Conservation (phyloP, 1,140 invertebrate species). For the Scaptodrosophila lebanonensis region DNA sequence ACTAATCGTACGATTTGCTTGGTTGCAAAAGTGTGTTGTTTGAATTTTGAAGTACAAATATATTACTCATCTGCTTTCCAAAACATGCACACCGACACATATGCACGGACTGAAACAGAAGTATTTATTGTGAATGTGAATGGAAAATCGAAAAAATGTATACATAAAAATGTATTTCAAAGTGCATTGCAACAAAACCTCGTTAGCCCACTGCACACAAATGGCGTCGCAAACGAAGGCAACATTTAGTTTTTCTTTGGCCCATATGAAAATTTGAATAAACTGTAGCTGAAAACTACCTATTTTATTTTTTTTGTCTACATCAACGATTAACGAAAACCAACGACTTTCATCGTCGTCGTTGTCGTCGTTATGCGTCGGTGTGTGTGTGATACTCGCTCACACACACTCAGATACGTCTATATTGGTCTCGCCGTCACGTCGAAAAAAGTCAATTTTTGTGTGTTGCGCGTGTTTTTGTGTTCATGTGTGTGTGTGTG, state of each 20-base stretch:
- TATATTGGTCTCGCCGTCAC: conserved; percentile 25
- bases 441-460: conserved; percentile 64
- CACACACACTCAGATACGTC: conserved; percentile 6
- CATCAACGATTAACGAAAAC: conserved; percentile 75
- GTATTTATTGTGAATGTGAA: conserved; percentile 7
- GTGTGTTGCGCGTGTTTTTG: conserved; percentile 30
- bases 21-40: conserved; percentile 20
- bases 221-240: conserved; percentile 7
- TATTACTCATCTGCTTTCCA: conserved; percentile 55
- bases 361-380: conserved; percentile 54
- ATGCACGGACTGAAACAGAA: conserved; percentile 3
- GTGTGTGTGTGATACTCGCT: conserved; percentile 41
- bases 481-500: no score
- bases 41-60: conserved; percentile 42
- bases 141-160: conserved; percentile 32
- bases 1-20: no score
- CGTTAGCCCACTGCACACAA: conserved; percentile 2
- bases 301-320: conserved; percentile 69
- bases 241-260: not conserved
- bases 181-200: conserved; percentile 15
- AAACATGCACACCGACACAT: not conserved
- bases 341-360: conserved; percentile 72
- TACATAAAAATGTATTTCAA: conserved; percentile 25
- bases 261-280: conserved; percentile 30
- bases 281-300: conserved; percentile 49